Evolutionary conservation across 2,797 vertebrate species (phyloP).

Genomic region (Telmatherina bonti): DNA sequence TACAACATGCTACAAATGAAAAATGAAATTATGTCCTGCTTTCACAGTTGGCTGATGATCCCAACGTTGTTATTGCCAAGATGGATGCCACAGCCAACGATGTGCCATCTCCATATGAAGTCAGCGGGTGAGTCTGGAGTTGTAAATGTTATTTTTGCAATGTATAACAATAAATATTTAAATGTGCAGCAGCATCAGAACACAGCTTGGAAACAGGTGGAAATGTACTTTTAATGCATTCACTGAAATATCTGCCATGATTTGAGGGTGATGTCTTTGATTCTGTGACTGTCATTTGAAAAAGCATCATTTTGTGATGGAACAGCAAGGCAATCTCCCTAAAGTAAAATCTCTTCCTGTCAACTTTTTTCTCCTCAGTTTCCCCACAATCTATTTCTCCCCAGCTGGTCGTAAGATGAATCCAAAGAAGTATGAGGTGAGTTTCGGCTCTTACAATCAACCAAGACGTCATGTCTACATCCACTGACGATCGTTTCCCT

Average conservation of each 20-base stretch:
- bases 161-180: neutral
- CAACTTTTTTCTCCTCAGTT: conserved; percentile 76
- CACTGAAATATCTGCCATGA: too few species aligned
- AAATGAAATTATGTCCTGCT: neutral
- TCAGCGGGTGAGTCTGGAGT: conserved; percentile 89
- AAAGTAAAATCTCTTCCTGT: neutral
- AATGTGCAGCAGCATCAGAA: neutral
- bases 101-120: conserved; percentile 95
- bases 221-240: neutral
- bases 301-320: neutral
- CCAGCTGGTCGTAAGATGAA: conserved; percentile 92
- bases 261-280: too few species aligned
- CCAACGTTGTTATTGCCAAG: conserved; percentile 95
- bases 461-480: neutral
- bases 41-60: conserved; percentile 87
- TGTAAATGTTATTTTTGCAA: neutral
- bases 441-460: conserved; percentile 30
- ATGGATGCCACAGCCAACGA: conserved; percentile 99
- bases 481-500: conserved; percentile 10
- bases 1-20: neutral
- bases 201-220: neutral
- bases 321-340: neutral
- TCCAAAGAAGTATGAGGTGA: conserved; percentile 98
- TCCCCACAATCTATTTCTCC: conserved; percentile 96
- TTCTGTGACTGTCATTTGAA: too few species aligned